Evolutionary conservation across 2,797 vertebrate genomes (phyloP), one percentile per base, ranked within the genome.

Genomic region (Mormyrus proboscirostris): DNA sequence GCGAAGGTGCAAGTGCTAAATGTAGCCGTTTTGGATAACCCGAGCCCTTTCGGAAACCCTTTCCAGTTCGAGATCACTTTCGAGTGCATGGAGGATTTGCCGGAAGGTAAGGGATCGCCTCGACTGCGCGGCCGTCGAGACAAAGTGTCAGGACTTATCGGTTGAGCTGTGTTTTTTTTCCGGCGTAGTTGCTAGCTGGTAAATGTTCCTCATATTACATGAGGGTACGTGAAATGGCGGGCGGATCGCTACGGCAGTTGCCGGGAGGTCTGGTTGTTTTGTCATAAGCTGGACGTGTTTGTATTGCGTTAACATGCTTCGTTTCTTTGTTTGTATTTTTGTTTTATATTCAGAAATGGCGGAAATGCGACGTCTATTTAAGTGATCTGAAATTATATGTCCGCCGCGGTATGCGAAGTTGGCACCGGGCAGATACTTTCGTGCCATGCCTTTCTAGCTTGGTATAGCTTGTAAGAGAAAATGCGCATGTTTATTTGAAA

Each of bases 21-120:
- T 29, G 94, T 95, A 89, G 92, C 94, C 73, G 93, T 95, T 14
- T 91, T 95, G 92, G 94, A 95, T 90, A 95, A 95, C 51, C 95
- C 95, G 76, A 94, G 95, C 88, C 94, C 95, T 0, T 98, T 98
- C 92, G 94, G 96, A 91, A 98, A 97, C 87, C 97, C 97, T 0
- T 98, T 98, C 90, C 97, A 98, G 92, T 98, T 98, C 91, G 97
- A 98, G 93, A 96, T 98, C 90, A 98, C 97, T 6, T 98, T 98
- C 93, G 97, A 98, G 88, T 98, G 97, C 93, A 97, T 93, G 95
- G 97, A 98, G 92, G 96, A 97, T 91, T 93, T 98, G 44, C 95
- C 96, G 0, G 97, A 98, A 92, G 97, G 97, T 98, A 90, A 93
- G 96, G 92, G 38, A 38, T 51, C 44, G 22, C 50, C 4, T 73